Percentiles rank a stretch among this genome's conserved stretches.
phyloP scores from a whole-genome alignment of 2,888 invertebrate species.

The Aleiodes testaceus region DNA sequence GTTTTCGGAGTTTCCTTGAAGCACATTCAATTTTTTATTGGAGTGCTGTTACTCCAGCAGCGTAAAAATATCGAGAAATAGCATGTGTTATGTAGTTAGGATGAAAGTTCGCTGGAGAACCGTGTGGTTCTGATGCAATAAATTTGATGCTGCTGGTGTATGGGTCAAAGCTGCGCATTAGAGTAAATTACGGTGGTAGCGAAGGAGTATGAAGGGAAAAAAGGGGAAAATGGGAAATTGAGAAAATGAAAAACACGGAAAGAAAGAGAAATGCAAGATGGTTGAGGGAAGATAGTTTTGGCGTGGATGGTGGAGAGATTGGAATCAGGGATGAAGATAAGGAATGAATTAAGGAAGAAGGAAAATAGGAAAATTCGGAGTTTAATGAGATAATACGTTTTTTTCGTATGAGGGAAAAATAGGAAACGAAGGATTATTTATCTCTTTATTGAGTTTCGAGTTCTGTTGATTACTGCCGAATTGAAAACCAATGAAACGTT shows the following conservation, averaged over 20 bases:
- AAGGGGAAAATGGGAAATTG: neutral
- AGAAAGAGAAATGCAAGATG: slow-evolving; percentile 14
- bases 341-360: slow-evolving; percentile 5
- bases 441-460: too few species aligned
- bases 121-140: slow-evolving; percentile 31
- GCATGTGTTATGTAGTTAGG: neutral
- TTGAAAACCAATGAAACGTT: too few species aligned
- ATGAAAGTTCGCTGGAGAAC: slow-evolving; percentile 10
- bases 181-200: slow-evolving; percentile 41
- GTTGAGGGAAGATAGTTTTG: slow-evolving; percentile 24
- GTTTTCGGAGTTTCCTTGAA: neutral
- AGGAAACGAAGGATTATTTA: too few species aligned
- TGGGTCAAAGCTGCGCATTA: slow-evolving; percentile 42
- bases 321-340: slow-evolving; percentile 1
- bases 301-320: slow-evolving; percentile 30
- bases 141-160: slow-evolving; percentile 29
- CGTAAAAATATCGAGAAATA: neutral
- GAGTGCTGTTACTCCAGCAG: neutral
- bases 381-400: slow-evolving; percentile 25
- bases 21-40: too few species aligned
- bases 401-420: neutral
- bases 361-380: slow-evolving; percentile 7
- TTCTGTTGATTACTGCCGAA: too few species aligned
- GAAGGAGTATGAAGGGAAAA: neutral
- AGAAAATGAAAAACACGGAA: neutral